Evolutionary conservation across 2,888 invertebrate genomes (phyloP), one percentile per base, ranked within the genome.

Genomic region (Adela reaumurella): DNA sequence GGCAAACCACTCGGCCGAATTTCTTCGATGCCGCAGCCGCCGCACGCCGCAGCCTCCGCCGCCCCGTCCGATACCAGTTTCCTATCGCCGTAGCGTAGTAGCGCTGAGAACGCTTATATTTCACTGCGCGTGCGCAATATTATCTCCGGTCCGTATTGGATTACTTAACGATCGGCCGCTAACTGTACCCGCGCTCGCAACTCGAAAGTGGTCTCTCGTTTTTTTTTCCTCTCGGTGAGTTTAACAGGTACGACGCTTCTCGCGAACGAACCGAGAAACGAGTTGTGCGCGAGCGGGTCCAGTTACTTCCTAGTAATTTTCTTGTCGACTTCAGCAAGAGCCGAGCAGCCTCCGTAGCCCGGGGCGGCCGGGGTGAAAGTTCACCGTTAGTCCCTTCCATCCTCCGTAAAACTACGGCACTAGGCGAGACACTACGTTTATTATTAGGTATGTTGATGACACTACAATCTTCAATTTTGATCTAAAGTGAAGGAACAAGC

Each of bases 121-220:
- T 74, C 74, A 77, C 76, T 73, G 76, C 76, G 73, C 74, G 74
- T 76, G 72, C 73, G 74, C 74, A 76, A 74, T 73, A 72, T 76
- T 76, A 76, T 73, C 73, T 73, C 60, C 65, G 67, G 68, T 70
- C 72, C 71, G 67, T 67, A 66, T 77, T 71, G 64, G 73, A 74
- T 77, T 76, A 78, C 77, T 76, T 77, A 78, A 77, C 73, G 74
- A 68, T 65, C 57, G 63, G 61, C 64, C 24, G 24, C 35, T 35
- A 35, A 35, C 35, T 35, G 35, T 35, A 35, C 35, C 3, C n/a
- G 35, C 35, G 4, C 24, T 24, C 24, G 24, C 24, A 14, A 14
- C 35, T 35, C 35, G 35, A 35, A 35, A 35, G 45, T 20, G 19
- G 45, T 45, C 45, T 10, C 19, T 45, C 45, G 24, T 20, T 45